Base-by-base conservation (phyloP, 2,888 invertebrate species). In the Physocephala rufipes region DNA sequence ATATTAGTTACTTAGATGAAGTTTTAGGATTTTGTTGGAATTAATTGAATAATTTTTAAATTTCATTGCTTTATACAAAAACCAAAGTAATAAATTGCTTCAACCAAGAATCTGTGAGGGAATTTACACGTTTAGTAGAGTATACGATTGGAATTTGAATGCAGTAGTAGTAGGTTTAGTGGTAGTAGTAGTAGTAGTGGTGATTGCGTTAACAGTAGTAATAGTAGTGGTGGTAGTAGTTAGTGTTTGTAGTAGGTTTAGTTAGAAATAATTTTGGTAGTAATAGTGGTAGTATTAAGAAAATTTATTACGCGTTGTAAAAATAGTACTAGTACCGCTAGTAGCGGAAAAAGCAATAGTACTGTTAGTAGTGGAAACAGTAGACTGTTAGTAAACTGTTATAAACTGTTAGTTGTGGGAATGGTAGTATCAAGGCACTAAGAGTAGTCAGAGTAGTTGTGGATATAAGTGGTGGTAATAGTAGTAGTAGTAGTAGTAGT, bases 151-250 rank as follows among this genome's bases (percentile, higher is more conserved):
- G 58, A 67, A 58, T 62, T 26, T 70, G 61, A 43, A 28, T 67
- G 70, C 70, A 70, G 58, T 67, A 66, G 64, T 65, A 69, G 70
- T 71, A 67, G 58, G 45, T 21, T 13, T 59, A 67, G 70, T 74
- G 69, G 73, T 75, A 73, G 73, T 71, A 74, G 74, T 76, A 73
- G 72, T 75, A 76, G 73, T 70, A 71, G 68, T n/a, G n/a, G n/a
- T n/a, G n/a, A n/a, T n/a, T n/a, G n/a, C n/a, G n/a, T n/a, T n/a
- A n/a, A n/a, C n/a, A n/a, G n/a, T n/a, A n/a, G n/a, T n/a, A n/a
- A n/a, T n/a, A n/a, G n/a, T n/a, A n/a, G n/a, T n/a, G n/a, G n/a
- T n/a, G n/a, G n/a, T n/a, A n/a, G n/a, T n/a, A n/a, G n/a, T n/a
- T n/a, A n/a, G n/a, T n/a, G n/a, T n/a, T n/a, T n/a, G n/a, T n/a